Conservation (phyloP, 2,797 vertebrate species). For the Prionace glauca region DNA sequence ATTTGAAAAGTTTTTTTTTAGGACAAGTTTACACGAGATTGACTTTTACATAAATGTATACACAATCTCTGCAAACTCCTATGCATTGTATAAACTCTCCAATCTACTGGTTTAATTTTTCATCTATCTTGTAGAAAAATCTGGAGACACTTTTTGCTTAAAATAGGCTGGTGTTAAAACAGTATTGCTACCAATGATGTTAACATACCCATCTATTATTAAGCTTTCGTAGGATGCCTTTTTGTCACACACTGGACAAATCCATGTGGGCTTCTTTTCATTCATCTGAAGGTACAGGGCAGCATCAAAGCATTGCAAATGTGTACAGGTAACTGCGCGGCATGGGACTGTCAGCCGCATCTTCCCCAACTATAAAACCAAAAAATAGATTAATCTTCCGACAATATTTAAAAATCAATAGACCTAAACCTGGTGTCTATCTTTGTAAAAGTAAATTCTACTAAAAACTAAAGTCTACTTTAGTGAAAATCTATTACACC, state of each 20-base stretch:
- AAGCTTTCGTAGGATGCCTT: constrained; percentile 89
- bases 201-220: constrained; percentile 82
- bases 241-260: constrained; percentile 96
- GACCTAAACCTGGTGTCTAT: background rate
- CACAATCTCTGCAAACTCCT: background rate
- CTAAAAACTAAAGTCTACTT: background rate
- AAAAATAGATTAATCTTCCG: background rate
- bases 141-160: background rate
- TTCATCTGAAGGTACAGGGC: constrained; percentile 97
- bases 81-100: background rate
- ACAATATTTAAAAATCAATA: background rate
- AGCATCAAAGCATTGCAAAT: constrained; percentile 93
- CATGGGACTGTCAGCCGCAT: constrained; percentile 91
- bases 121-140: background rate
- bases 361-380: constrained; percentile 75
- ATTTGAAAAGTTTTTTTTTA: too few relatives aligned
- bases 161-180: background rate
- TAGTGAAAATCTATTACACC: background rate
- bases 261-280: constrained; percentile 96
- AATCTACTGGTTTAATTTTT: background rate
- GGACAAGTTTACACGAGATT: background rate
- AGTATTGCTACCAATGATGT: background rate
- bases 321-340: constrained; percentile 86
- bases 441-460: background rate
- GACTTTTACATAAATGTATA: background rate